Evolutionary conservation across 2,888 invertebrate species (phyloP).

Genomic region (Sphaeridia pumilis): DNA sequence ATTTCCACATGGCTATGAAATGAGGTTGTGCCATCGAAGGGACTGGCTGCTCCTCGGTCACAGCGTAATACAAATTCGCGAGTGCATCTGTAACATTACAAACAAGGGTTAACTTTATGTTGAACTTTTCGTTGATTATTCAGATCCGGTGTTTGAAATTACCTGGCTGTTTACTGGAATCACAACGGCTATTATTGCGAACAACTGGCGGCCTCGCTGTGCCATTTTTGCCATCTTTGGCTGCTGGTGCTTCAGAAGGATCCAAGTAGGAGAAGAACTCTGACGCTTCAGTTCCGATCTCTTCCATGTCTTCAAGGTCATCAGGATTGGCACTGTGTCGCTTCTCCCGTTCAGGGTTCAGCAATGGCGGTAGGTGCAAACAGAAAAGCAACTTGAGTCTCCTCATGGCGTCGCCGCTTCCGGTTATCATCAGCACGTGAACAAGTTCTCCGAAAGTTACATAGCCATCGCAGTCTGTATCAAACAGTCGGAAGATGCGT

Average conservation of each 20-base stretch:
- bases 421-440: constrained; percentile 62
- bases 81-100: neutral
- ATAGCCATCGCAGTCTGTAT: constrained; percentile 68
- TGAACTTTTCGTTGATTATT: neutral
- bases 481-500: constrained; percentile 84
- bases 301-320: constrained; percentile 59
- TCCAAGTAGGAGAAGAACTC: constrained; percentile 60
- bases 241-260: constrained; percentile 16
- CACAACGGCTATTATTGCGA: constrained; percentile 13
- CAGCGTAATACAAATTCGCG: constrained; percentile 2
- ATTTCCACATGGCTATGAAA: constrained; percentile 84
- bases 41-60: constrained; percentile 44
- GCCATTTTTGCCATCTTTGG: constrained; percentile 4
- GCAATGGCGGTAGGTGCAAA: constrained; percentile 74
- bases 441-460: constrained; percentile 82
- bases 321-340: too few relatives aligned
- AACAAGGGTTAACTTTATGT: neutral
- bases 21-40: constrained; percentile 65
- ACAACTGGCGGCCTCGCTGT: too few relatives aligned
- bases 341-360: constrained; percentile 44
- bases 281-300: constrained; percentile 81
- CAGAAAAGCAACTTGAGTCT: constrained; percentile 77
- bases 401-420: constrained; percentile 65
- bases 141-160: too few relatives aligned
- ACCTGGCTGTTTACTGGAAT: constrained; percentile 23